phyloP scores from a whole-genome alignment of 2,797 vertebrate species.

The Acanthurus lineatus region DNA sequence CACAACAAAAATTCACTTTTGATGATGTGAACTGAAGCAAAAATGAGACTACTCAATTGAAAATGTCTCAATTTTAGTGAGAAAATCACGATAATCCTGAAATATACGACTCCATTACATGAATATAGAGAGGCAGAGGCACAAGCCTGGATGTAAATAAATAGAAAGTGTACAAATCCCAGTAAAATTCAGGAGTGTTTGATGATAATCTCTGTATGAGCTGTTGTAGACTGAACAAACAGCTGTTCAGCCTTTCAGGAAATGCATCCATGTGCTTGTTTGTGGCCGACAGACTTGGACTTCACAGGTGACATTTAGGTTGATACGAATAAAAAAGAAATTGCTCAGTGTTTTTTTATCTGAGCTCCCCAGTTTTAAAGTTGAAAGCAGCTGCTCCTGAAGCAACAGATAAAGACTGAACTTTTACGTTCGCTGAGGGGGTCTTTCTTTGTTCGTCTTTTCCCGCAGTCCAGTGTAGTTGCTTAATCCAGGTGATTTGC shows the following conservation, averaged over 20 bases:
- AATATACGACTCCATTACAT: not conserved
- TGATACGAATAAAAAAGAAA: not conserved
- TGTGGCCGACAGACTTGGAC: not conserved
- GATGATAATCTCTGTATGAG: no score
- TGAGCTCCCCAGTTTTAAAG: not conserved
- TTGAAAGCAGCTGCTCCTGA: not conserved
- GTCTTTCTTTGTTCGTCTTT: not conserved
- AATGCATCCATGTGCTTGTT: not conserved
- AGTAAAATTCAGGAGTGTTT: not conserved
- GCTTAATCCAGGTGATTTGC: conserved; percentile 72
- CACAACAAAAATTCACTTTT: not conserved
- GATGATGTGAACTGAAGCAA: not conserved
- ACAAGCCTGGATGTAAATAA: not conserved
- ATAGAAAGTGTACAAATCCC: not conserved
- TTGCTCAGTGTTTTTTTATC: not conserved
- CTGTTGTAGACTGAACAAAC: not conserved
- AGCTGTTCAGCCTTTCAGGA: not conserved
- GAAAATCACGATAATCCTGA: not conserved
- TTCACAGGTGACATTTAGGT: not conserved
- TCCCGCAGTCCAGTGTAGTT: conserved; percentile 1
- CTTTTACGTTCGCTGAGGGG: not conserved
- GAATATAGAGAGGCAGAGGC: not conserved
- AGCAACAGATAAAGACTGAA: not conserved
- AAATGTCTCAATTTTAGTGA: not conserved
- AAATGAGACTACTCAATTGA: not conserved